Evolutionary conservation across 1,140 invertebrate species (phyloP).

Genomic region (Lepidurus couesii): DNA sequence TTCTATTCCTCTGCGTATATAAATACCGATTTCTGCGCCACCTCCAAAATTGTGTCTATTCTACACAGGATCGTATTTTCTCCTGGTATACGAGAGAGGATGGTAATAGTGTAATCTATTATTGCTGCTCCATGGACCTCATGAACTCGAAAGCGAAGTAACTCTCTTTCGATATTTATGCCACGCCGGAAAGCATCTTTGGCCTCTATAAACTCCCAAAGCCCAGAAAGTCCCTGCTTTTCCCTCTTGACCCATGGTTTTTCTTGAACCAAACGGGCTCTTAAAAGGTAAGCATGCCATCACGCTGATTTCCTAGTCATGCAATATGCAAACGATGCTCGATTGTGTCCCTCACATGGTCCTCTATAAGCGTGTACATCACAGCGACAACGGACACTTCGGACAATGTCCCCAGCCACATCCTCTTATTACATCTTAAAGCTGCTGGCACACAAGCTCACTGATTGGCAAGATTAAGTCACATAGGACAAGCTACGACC

Average conservation of each 20-base stretch:
- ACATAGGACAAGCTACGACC: not conserved
- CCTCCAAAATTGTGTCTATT: no score
- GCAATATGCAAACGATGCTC: constrained; percentile 6
- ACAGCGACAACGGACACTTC: not conserved
- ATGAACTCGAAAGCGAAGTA: not conserved
- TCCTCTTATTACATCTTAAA: not conserved
- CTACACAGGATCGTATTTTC: no score
- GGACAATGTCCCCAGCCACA: constrained; percentile 13
- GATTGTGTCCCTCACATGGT: not conserved
- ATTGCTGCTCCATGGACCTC: not conserved
- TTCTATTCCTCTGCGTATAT: not conserved
- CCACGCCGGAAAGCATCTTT: not conserved
- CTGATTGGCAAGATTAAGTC: not conserved
- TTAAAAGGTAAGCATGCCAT: not conserved
- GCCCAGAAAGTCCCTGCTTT: not conserved
- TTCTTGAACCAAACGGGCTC: not conserved
- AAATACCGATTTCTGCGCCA: not conserved
- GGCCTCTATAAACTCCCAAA: not conserved
- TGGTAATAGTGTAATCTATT: not conserved
- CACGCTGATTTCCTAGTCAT: constrained; percentile 14
- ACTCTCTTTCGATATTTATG: constrained; percentile 5
- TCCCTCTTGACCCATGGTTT: not conserved
- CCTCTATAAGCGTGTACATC: not conserved
- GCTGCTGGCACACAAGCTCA: not conserved
- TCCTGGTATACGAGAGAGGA: no score